A percentile compares a stretch with the other conserved stretches of the same genome.
These are phyloP conservation scores for Myopa testacea DNA, from an alignment of 2,888 invertebrate genomes.

Conservation along the genomic window DNA sequence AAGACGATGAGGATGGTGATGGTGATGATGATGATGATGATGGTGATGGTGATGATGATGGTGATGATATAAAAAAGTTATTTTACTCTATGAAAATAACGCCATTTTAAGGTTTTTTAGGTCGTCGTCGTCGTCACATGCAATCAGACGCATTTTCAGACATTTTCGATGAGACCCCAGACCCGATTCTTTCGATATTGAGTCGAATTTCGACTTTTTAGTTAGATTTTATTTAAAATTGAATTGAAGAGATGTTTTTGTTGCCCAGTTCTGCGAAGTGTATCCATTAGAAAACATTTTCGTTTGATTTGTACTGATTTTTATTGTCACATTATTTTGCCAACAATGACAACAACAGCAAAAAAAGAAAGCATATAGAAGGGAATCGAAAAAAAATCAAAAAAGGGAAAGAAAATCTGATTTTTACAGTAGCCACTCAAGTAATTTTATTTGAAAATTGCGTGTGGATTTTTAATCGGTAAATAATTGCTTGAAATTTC, in stretches of 20 bases:
- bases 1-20: not conserved
- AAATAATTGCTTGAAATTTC: no score
- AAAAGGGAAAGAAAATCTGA: no score
- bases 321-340: no score
- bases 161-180: slow-evolving; percentile 35
- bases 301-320: no score
- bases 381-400: no score
- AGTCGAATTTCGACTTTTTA: not conserved
- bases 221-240: not conserved
- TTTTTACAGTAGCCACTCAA: no score
- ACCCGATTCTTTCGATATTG: not conserved
- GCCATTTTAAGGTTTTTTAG: slow-evolving; percentile 59
- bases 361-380: no score
- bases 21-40: not conserved
- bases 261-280: not conserved
- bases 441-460: no score
- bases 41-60: no score
- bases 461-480: no score
- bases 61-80: not conserved
- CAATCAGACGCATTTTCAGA: not conserved
- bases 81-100: slow-evolving; percentile 49
- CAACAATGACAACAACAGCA: no score
- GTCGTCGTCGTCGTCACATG: slow-evolving; percentile 46
- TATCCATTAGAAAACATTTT: slow-evolving; percentile 17
- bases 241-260: not conserved